Conservation (phyloP, 2,113 vertebrate genomes). For the Cyanocitta stelleri region DNA sequence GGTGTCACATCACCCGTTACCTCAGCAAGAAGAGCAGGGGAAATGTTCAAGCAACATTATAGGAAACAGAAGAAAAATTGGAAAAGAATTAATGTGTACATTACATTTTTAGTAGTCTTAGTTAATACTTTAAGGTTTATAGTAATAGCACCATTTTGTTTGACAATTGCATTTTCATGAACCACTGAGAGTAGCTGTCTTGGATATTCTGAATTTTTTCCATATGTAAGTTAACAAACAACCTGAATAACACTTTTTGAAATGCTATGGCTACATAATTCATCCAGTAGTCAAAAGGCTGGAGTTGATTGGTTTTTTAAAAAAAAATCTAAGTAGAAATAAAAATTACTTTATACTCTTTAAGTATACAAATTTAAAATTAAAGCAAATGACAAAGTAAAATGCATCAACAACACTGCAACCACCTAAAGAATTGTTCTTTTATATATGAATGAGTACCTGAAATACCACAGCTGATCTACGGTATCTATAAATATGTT, state of each 20-base stretch:
- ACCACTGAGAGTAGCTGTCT: not conserved
- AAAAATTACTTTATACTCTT: not conserved
- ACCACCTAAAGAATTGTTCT: not conserved
- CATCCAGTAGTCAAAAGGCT: not conserved
- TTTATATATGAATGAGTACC: not conserved
- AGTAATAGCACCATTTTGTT: not conserved
- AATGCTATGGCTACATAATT: not conserved
- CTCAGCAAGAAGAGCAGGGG: not conserved
- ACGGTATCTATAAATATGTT: not conserved
- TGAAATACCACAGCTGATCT: not conserved
- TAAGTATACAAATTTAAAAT: not conserved
- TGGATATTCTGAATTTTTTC: not conserved
- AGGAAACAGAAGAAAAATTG: not conserved
- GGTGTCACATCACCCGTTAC: not conserved
- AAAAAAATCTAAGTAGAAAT: not conserved
- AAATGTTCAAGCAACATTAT: not conserved
- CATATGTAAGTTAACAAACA: not conserved
- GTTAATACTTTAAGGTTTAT: not conserved
- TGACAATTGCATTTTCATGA: slow-evolving; percentile 9
- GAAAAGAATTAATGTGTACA: not conserved
- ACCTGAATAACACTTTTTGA: not conserved
- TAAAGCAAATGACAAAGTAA: not conserved
- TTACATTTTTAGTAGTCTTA: not conserved
- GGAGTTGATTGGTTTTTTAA: not conserved
- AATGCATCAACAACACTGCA: not conserved